phyloP scores from a whole-genome alignment of 2,797 vertebrate species.

The Pseudochirops corinnae region DNA sequence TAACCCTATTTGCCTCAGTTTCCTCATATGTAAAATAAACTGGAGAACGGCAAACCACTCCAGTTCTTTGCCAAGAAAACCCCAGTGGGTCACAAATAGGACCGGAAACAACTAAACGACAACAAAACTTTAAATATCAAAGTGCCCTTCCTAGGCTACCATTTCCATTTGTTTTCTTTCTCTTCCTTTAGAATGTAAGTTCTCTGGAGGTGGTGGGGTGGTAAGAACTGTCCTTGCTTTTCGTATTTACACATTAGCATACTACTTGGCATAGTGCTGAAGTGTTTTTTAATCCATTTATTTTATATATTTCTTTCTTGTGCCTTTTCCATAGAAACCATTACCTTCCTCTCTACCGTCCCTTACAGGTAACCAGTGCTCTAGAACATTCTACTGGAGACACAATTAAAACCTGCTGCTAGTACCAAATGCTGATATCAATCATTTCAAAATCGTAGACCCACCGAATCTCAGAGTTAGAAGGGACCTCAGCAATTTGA shows the following conservation, averaged over 20 bases:
- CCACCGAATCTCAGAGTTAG: not conserved
- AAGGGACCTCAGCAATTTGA: not conserved
- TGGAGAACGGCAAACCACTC: not conserved
- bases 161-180: not conserved
- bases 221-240: not conserved
- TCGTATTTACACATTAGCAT: not conserved
- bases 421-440: not conserved
- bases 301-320: not conserved
- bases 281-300: not conserved
- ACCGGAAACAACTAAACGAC: not conserved
- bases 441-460: not conserved
- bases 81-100: not conserved
- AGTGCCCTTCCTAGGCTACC: not conserved
- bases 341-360: not conserved
- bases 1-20: not conserved
- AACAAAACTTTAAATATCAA: no score
- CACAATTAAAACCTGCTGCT: not conserved
- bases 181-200: not conserved
- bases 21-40: not conserved
- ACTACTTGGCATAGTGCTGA: not conserved
- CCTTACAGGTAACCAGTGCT: not conserved
- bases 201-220: not conserved
- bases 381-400: not conserved
- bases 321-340: not conserved
- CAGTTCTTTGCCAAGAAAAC: not conserved